These are phyloP conservation scores for Calypte anna DNA, from an alignment of 2,113 vertebrate species.

Conservation along the genomic window DNA sequence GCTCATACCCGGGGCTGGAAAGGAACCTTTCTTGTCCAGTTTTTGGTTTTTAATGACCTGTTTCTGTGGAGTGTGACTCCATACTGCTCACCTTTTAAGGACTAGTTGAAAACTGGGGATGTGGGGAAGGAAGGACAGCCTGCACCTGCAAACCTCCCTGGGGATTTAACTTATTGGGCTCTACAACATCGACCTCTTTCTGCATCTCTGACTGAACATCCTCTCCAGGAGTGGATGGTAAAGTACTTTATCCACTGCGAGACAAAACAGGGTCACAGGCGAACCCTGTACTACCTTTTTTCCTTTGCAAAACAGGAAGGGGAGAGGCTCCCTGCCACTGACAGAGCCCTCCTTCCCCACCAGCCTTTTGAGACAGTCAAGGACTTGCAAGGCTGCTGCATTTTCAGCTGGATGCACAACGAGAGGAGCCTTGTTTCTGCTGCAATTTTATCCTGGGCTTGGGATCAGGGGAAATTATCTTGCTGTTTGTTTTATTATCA, in stretches of 20 bases:
- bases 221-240: background rate
- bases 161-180: constrained; percentile 47
- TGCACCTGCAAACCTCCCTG: background rate
- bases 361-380: background rate
- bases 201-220: background rate
- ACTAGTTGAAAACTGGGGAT: background rate
- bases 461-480: background rate
- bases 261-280: constrained; percentile 18
- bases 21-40: background rate
- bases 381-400: background rate
- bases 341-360: background rate
- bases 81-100: background rate
- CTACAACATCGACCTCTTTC: background rate
- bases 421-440: constrained; percentile 6
- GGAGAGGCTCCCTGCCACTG: constrained; percentile 4
- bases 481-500: constrained; percentile 20
- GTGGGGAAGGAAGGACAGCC: background rate
- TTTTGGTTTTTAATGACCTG: background rate
- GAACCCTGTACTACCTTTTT: background rate
- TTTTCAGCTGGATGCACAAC: background rate
- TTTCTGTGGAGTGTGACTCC: background rate
- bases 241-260: background rate
- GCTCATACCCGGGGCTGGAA: background rate
- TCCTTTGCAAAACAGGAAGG: constrained; percentile 60
- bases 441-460: constrained; percentile 31